Base-by-base conservation (phyloP, 2,797 vertebrate species). In the Buphagus erythrorhynchus region DNA sequence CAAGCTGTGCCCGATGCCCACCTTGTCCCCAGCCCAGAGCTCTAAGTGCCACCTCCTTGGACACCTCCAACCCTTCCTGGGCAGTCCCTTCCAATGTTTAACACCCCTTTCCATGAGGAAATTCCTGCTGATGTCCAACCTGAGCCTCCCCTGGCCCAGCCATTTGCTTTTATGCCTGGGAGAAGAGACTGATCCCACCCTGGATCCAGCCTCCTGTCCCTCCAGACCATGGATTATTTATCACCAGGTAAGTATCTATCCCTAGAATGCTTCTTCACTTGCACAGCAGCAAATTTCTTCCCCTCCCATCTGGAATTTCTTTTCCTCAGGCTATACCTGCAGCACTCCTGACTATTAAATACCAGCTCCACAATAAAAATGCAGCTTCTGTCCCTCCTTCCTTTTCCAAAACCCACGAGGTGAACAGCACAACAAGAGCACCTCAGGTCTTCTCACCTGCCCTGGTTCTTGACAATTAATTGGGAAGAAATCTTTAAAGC, bases 1-100 rank as follows among this genome's bases (percentile, higher is more conserved):
- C 62, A 3, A 46, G 8, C 28, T 66, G 28, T 59, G 26, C 17
- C 31, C 0, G 0, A 42, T 8, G 1, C 29, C 43, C 42, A 38
- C 51, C 18, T 11, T 9, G 24, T 22, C 33, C 33, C 33, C 51
- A 46, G n/a, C 31, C 33, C 46, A 61, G 3, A 61, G 18, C 35
- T 6, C 46, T 22, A 24, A 51, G 36, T 42, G 65, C 13, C 55
- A 69, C 19, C 9, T 49, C 48, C 58, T 5, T 42, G 74, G 58
- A 52, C 31, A 75, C 17, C 54, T 59, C 46, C 66, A 61, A 25
- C 69, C 11, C 46, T 52, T 2, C 36, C 55, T 17, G 65, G 16
- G 55, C 36, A 51, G 45, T 8, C 8, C 14, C 3, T 66, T 2
- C 17, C 46, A 38, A 3, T 3, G 33, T 5, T 10, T 46, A 6